These are phyloP conservation scores for Ascaphus truei DNA, from an alignment of 2,113 vertebrate genomes.

Conservation along the genomic window DNA sequence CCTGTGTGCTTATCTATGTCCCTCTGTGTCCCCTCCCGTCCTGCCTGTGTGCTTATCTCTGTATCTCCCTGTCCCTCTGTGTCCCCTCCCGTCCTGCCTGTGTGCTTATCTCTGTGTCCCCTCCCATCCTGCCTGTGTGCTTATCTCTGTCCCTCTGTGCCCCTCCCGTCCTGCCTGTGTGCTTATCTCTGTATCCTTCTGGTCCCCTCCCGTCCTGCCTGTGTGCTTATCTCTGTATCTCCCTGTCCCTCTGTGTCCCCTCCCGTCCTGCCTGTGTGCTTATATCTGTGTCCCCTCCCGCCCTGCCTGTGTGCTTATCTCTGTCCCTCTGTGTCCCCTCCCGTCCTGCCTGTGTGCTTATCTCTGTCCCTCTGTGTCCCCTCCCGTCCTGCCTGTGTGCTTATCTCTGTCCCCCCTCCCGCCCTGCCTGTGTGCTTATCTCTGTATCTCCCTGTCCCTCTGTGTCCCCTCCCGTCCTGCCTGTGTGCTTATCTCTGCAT, in stretches of 20 bases:
- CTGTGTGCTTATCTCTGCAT: background rate
- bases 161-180: background rate
- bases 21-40: background rate
- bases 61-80: background rate
- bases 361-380: background rate
- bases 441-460: background rate
- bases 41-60: no score
- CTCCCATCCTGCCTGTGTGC: background rate
- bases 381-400: no score
- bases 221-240: background rate
- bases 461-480: background rate
- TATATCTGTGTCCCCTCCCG: background rate
- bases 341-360: no score
- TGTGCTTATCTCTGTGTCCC: background rate
- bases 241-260: background rate
- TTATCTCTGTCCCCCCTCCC: background rate
- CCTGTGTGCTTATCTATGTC: background rate
- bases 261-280: no score
- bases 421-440: background rate
- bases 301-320: background rate
- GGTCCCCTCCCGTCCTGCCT: background rate
- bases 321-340: background rate
- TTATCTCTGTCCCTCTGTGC: background rate
- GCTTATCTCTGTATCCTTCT: no score
- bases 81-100: no score